phyloP scores from a whole-genome alignment of 2,797 vertebrate genomes.

The Tamandua tetradactyla region DNA sequence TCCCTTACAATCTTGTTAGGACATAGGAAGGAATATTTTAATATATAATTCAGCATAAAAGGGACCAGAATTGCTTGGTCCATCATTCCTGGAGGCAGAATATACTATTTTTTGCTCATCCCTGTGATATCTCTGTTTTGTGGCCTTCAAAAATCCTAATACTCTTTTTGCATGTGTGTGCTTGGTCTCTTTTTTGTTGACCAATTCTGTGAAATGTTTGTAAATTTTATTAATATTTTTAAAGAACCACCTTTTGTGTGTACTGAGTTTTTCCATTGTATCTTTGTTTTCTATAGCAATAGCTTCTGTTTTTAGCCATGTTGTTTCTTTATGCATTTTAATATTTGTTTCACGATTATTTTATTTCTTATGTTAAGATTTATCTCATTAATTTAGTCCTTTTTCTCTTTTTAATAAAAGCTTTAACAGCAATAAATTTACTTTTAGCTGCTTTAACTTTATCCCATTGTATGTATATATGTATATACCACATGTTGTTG shows the following conservation, averaged over 20 bases:
- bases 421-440: no score
- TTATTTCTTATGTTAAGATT: background rate
- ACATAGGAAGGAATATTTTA: background rate
- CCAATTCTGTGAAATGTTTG: background rate
- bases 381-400: background rate
- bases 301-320: no score
- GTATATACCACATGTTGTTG: no score
- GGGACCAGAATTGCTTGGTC: background rate
- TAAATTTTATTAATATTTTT: background rate
- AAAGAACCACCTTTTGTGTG: background rate
- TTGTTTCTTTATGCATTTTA: no score
- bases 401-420: background rate
- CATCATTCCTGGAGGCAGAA: no score
- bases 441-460: no score
- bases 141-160: background rate
- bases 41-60: background rate
- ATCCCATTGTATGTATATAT: no score
- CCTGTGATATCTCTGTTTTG: background rate
- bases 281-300: background rate
- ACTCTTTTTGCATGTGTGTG: background rate
- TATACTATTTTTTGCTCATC: no score
- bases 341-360: no score
- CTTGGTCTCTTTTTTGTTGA: background rate
- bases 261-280: background rate
- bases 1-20: background rate